These are phyloP conservation scores for Cabera pusaria DNA, from an alignment of 2,888 invertebrate species.

Conservation along the genomic window DNA sequence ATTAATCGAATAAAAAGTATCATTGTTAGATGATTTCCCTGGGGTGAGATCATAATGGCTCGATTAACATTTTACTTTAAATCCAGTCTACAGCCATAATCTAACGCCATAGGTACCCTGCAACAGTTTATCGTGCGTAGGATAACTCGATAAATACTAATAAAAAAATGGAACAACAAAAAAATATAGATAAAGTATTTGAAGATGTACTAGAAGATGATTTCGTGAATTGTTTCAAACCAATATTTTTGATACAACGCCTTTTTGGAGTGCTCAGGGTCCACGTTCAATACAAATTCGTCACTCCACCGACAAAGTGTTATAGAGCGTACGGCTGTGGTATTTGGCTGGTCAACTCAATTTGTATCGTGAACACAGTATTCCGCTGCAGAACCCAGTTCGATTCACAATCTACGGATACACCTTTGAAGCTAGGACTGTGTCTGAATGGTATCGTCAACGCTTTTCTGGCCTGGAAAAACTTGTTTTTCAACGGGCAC, in stretches of 20 bases:
- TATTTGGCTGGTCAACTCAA: conserved; percentile 40
- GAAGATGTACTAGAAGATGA: conserved; percentile 56
- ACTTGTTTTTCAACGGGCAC: conserved; percentile 33
- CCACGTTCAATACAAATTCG: conserved; percentile 49
- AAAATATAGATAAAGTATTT: conserved; percentile 23
- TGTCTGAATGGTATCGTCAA: conserved; percentile 38
- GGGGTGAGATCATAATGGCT: too few relatives aligned
- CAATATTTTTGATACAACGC: conserved; percentile 42
- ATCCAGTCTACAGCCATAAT: too few relatives aligned
- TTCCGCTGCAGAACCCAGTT: conserved; percentile 35
- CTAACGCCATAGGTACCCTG: too few relatives aligned
- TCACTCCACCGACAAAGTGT: conserved; percentile 41
- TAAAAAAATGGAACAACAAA: conserved; percentile 21
- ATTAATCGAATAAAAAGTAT: too few relatives aligned
- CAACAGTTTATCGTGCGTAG: too few relatives aligned
- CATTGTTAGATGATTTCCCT: too few relatives aligned
- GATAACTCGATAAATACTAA: too few relatives aligned
- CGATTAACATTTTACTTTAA: too few relatives aligned
- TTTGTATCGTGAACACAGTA: conserved; percentile 32
- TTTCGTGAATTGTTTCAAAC: conserved; percentile 50
- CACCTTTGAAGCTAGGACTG: conserved; percentile 42
- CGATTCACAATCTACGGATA: conserved; percentile 34
- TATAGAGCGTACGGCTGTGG: conserved; percentile 44
- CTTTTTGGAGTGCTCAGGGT: conserved; percentile 52
- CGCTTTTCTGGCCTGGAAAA: conserved; percentile 38